Conservation (phyloP, 2,888 invertebrate genomes). For the Habrosyne pyritoides region DNA sequence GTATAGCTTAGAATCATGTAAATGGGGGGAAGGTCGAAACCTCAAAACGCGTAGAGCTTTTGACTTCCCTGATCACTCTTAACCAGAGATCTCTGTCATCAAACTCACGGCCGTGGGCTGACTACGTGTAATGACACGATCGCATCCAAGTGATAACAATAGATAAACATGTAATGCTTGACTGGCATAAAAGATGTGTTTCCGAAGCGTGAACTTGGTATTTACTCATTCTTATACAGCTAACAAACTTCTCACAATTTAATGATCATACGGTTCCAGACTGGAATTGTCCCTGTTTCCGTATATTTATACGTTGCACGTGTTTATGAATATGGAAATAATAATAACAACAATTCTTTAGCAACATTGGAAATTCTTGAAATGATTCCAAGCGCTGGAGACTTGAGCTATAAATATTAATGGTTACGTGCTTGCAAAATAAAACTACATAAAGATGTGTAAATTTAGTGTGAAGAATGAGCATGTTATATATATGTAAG, state of each 20-base stretch:
- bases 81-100: slow-evolving; percentile 57
- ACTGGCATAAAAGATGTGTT: slow-evolving; percentile 59
- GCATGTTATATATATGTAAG: slow-evolving; percentile 4
- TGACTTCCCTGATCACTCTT: slow-evolving; percentile 26
- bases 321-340: slow-evolving; percentile 12
- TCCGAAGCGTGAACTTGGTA: slow-evolving; percentile 40
- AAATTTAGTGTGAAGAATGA: background rate
- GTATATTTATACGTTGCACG: slow-evolving; percentile 2
- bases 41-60: slow-evolving; percentile 6
- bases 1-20: too few species aligned
- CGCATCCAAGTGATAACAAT: slow-evolving; percentile 66
- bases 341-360: slow-evolving; percentile 5
- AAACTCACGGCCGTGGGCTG: slow-evolving; percentile 65
- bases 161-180: slow-evolving; percentile 66
- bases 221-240: slow-evolving; percentile 18
- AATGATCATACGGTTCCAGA: background rate
- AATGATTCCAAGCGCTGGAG: slow-evolving; percentile 1
- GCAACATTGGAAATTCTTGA: slow-evolving; percentile 3
- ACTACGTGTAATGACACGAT: slow-evolving; percentile 74
- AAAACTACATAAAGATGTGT: slow-evolving; percentile 3
- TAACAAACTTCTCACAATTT: background rate
- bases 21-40: too few species aligned
- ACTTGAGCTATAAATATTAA: slow-evolving; percentile 1
- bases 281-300: background rate
- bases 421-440: background rate